Base-by-base conservation (phyloP, 2,797 vertebrate species). In the Eleutherodactylus coqui region DNA sequence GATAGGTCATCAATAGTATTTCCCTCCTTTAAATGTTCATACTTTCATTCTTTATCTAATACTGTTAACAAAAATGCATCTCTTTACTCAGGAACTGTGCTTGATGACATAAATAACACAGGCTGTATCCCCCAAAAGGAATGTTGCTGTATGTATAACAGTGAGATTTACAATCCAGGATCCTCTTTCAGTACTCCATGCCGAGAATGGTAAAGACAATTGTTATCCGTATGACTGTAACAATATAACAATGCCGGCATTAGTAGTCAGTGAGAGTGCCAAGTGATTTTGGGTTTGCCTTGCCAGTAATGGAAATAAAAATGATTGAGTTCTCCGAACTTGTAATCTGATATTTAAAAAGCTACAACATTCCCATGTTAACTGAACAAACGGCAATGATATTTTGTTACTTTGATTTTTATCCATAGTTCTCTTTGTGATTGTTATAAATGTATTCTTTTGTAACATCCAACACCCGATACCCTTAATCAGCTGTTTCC, bases 131-230 rank as follows among this genome's bases (percentile, higher is more conserved):
- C 73, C 45, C 43, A 82, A 67, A 73, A 86, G 29, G 47, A 88
- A 29, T 89, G 88, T 62, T 83, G 29, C 51, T 89, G 88, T 70
- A 21, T 85, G 49, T 89, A 85, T 27, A 79, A 89, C 29, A 70
- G 79, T 47, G 70, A 83, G 32, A 70, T 6, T 8, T 89, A 85
- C 17, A 16, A 38, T 5, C 83, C 88, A 38, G 88, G 87, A 13
- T 83, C 79, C 0, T 43, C 58, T 47, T 88, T 73, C 84, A 27
- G 13, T 73, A 78, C 51, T 24, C 41, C 64, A 34, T 88, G 87
- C 79, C 24, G 38, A 67, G 36, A 34, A 34, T 88, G 87, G 87
- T 88, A 58, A 78, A 27, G 53, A 58, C 14, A 41, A 58, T 21
- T 21, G 1, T 21, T 24, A n/a, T 36, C 21, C 19, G 24, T 55